Conservation (phyloP, 1,140 invertebrate species). For the Bombus pascuorum region DNA sequence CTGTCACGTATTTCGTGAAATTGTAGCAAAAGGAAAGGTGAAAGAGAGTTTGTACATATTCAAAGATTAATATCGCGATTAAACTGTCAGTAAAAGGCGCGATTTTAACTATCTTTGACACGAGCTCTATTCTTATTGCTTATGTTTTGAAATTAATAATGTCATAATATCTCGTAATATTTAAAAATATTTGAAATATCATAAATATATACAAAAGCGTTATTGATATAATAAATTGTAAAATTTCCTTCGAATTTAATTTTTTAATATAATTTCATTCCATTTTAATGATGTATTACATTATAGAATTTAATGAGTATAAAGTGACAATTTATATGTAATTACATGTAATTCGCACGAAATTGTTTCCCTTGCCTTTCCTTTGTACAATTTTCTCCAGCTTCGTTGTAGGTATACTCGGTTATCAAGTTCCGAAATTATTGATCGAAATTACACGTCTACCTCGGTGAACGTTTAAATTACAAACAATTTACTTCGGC, state of each 20-base stretch:
- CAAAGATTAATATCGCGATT: background rate
- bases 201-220: too few species aligned
- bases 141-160: too few species aligned
- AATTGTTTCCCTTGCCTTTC: background rate
- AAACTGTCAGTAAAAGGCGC: background rate
- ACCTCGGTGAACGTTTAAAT: background rate
- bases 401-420: too few species aligned
- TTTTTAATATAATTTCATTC: too few species aligned
- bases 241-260: too few species aligned
- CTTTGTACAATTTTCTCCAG: background rate
- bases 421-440: background rate
- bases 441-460: background rate
- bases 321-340: too few species aligned
- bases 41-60: background rate
- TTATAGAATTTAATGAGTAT: too few species aligned
- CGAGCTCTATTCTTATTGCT: too few species aligned
- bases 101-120: too few species aligned
- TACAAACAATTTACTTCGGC: background rate
- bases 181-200: too few species aligned
- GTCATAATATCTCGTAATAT: too few species aligned
- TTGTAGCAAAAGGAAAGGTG: background rate
- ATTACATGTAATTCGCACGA: background rate
- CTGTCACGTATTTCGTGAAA: background rate
- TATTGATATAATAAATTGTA: too few species aligned
- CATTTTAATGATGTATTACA: background rate